These are phyloP conservation scores for Lagenorhynchus albirostris DNA, from an alignment of 2,113 vertebrate genomes.

Conservation along the genomic window DNA sequence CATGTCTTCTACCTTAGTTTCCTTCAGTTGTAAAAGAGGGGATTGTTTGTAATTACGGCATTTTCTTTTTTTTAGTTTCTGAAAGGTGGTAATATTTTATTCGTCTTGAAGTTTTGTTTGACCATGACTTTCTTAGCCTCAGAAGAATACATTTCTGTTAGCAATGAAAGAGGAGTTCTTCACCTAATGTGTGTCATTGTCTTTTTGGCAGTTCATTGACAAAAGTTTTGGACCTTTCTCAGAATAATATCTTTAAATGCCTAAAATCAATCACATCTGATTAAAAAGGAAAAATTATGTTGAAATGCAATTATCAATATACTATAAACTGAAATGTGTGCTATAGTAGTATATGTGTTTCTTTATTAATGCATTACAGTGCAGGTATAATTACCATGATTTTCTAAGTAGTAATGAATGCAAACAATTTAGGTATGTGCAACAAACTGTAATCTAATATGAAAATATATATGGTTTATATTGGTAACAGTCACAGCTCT, in stretches of 20 bases:
- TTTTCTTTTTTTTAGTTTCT: not conserved
- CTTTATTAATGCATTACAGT: not conserved
- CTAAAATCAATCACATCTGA: not conserved
- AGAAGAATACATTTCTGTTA: not conserved
- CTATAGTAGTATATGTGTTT: not conserved
- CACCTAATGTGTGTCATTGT: not conserved
- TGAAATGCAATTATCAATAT: not conserved
- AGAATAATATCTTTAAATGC: not conserved
- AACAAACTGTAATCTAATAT: not conserved
- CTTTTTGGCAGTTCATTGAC: not conserved
- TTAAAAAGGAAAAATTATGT: not conserved
- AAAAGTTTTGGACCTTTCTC: not conserved
- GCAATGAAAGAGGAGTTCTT: not conserved
- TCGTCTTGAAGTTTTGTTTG: not conserved
- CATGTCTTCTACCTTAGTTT: not conserved
- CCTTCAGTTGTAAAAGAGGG: not conserved
- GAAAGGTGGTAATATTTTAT: not conserved
- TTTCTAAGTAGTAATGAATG: not conserved
- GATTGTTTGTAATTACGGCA: not conserved
- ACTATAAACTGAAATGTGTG: not conserved
- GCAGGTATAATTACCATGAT: not conserved
- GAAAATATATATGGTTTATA: not conserved
- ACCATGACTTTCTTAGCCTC: not conserved
- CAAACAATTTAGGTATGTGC: not conserved
- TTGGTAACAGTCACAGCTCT: not conserved